These are phyloP conservation scores for Falco novaeseelandiae DNA, from an alignment of 2,797 vertebrate genomes.

Conservation along the genomic window DNA sequence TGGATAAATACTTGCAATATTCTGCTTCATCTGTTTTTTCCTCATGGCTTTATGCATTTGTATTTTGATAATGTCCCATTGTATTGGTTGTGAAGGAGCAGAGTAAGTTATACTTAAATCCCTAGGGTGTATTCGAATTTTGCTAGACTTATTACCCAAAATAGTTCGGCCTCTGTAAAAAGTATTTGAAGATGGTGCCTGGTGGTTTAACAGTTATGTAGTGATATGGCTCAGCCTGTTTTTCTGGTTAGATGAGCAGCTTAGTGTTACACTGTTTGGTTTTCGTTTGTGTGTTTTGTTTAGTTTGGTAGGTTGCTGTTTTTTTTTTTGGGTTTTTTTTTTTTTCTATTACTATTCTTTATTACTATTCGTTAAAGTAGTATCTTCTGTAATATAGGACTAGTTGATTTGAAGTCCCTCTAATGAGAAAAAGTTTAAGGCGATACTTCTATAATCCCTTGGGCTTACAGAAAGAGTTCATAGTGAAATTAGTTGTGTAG, in stretches of 20 bases:
- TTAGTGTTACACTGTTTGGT: neutral
- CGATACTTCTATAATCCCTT: neutral
- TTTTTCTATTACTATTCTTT: neutral
- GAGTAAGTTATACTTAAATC: neutral
- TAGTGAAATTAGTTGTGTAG: neutral
- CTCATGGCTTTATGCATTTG: neutral
- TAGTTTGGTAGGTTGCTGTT: neutral
- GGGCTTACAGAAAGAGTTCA: neutral
- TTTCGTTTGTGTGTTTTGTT: neutral
- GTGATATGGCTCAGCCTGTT: neutral
- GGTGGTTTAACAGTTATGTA: neutral
- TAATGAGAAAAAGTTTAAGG: neutral
- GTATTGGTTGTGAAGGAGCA: neutral
- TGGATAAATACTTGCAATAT: neutral
- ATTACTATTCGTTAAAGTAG: neutral
- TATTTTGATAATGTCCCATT: neutral
- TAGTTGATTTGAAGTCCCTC: neutral
- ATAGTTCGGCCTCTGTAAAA: neutral
- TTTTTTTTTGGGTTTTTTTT: too few relatives aligned
- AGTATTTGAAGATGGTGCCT: neutral
- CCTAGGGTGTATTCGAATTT: neutral
- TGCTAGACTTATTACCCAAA: neutral
- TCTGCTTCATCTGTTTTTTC: neutral
- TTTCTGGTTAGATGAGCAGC: neutral
- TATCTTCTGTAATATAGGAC: neutral